Conservation (phyloP, 2,888 invertebrate species). For the Hedychridium roseum region DNA sequence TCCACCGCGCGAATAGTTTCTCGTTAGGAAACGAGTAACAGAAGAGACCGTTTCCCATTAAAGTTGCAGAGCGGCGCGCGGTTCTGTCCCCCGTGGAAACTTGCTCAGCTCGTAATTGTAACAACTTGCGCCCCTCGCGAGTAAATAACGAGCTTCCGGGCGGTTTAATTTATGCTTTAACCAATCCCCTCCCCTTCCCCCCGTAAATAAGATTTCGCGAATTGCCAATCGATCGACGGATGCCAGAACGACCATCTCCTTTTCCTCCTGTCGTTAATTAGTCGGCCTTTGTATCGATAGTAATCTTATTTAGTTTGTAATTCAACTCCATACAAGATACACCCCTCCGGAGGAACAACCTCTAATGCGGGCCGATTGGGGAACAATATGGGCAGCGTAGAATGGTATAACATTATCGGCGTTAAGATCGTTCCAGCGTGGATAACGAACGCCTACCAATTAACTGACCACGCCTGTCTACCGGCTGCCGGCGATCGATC, state of each 20-base stretch:
- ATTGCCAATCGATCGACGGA: constrained; percentile 12
- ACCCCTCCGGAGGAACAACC: too few species aligned
- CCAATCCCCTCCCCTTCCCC: constrained; percentile 10
- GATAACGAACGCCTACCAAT: constrained; percentile 13
- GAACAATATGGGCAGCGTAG: too few species aligned
- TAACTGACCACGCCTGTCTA: constrained; percentile 19
- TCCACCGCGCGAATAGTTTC: constrained; percentile 26
- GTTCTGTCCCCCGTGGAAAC: constrained; percentile 24
- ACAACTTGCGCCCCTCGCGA: constrained; percentile 15
- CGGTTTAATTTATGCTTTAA: constrained; percentile 18
- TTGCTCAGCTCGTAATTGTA: constrained; percentile 31
- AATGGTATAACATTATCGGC: too few species aligned
- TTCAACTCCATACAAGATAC: too few species aligned
- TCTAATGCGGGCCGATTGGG: too few species aligned
- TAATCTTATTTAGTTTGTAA: too few species aligned
- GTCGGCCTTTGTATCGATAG: too few species aligned
- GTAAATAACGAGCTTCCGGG: constrained; percentile 19
- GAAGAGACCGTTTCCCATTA: constrained; percentile 29
- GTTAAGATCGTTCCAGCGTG: constrained; percentile 2
- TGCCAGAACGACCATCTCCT: too few species aligned
- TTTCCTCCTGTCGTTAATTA: too few species aligned
- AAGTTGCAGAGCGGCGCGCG: constrained; percentile 23
- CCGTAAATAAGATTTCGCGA: constrained; percentile 4
- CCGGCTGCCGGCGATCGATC: constrained; percentile 19
- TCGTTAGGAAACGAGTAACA: constrained; percentile 25